A percentile compares a stretch with the other conserved stretches of the same genome.
phyloP scores from a whole-genome alignment of 2,113 vertebrate species.

The Plestiodon gilberti region DNA sequence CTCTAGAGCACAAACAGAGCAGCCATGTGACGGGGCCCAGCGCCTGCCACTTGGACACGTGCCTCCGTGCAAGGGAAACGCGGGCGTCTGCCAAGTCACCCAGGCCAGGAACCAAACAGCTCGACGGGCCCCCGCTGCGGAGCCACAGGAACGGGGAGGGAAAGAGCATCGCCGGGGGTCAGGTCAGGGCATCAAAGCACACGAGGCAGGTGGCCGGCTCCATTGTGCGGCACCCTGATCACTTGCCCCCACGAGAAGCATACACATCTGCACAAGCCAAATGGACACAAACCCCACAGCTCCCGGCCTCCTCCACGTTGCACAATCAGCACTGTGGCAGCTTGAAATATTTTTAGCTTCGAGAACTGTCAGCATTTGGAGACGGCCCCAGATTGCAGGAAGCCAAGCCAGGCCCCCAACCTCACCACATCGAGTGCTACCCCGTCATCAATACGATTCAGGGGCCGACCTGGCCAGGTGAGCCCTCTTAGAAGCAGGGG shows the following conservation, averaged over 20 bases:
- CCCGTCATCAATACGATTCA: no score
- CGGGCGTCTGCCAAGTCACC: neutral
- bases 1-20: no score
- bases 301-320: neutral
- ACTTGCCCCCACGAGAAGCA: neutral
- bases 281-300: neutral
- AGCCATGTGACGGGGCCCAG: neutral
- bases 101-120: neutral
- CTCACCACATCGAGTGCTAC: no score
- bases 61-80: neutral
- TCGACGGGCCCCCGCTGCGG: neutral
- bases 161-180: neutral
- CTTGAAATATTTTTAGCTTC: no score
- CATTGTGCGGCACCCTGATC: neutral
- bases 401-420: no score
- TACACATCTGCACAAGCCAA: neutral
- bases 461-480: no score
- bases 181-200: no score
- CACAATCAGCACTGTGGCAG: neutral
- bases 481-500: no score
- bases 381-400: no score
- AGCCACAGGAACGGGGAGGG: no score
- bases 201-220: neutral
- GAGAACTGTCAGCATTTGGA: no score
- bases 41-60: neutral